phyloP scores from a whole-genome alignment of 1,140 invertebrate species.

The Trichonephila clavata region DNA sequence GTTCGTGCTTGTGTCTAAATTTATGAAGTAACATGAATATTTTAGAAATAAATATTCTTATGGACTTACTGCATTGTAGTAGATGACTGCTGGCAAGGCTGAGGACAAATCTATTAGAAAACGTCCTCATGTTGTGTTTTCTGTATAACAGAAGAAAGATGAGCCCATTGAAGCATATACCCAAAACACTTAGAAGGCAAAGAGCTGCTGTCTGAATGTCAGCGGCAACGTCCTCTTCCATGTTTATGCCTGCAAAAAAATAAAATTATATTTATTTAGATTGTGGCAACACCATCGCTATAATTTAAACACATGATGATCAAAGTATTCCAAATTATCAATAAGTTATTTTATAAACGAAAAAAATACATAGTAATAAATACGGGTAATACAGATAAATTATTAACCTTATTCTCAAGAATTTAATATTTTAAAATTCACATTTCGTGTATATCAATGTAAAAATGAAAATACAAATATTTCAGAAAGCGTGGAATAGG shows the following conservation, averaged over 20 bases:
- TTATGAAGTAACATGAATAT: not conserved
- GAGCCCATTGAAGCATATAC: conserved; percentile 42
- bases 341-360: too few relatives aligned
- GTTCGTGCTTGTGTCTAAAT: not conserved
- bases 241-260: not conserved
- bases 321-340: too few relatives aligned
- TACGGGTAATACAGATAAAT: too few relatives aligned
- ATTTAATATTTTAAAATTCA: too few relatives aligned
- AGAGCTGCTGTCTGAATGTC: not conserved
- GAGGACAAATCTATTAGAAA: conserved; percentile 74
- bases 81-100: conserved; percentile 57
- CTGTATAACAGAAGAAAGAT: conserved; percentile 63
- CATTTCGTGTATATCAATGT: too few relatives aligned
- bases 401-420: too few relatives aligned
- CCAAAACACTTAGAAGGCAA: not conserved
- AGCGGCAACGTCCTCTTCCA: conserved; percentile 56
- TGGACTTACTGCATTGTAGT: conserved; percentile 68
- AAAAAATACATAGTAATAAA: too few relatives aligned
- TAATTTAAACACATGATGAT: too few relatives aligned
- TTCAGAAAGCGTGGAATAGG: too few relatives aligned
- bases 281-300: not conserved
- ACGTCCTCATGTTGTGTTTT: conserved; percentile 60
- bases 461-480: too few relatives aligned
- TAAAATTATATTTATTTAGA: not conserved
- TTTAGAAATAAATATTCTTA: too few relatives aligned